phyloP scores from a whole-genome alignment of 2,113 vertebrate species.

The Spilogale gracilis region DNA sequence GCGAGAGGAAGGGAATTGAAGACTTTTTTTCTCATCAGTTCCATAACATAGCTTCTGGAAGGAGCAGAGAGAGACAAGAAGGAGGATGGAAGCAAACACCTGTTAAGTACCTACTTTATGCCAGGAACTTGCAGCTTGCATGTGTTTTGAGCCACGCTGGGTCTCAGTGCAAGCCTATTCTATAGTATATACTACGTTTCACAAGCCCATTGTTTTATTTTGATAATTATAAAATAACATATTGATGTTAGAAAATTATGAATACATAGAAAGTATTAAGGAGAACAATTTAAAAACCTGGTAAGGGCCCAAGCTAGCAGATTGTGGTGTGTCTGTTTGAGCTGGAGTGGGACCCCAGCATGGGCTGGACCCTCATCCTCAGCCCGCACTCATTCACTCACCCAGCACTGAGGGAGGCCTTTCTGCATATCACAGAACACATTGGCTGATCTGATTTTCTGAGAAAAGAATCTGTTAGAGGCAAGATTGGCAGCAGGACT shows the following conservation, averaged over 20 bases:
- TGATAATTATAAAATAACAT: background rate
- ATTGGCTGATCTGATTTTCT: background rate
- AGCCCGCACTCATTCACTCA: too few relatives aligned
- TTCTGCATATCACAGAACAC: background rate
- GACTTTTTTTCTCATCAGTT: background rate
- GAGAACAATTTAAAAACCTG: background rate
- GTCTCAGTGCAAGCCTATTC: background rate
- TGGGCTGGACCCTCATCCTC: too few relatives aligned
- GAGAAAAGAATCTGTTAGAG: background rate
- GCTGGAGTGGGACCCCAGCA: background rate
- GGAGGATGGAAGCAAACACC: background rate
- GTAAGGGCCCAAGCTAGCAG: background rate
- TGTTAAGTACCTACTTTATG: background rate
- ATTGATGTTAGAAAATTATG: slow-evolving; percentile 12
- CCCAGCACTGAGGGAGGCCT: rapidly evolving
- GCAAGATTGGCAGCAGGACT: background rate
- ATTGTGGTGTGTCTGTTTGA: background rate
- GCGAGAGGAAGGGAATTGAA: background rate
- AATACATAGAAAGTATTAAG: background rate
- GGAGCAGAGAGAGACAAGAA: background rate
- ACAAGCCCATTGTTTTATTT: background rate
- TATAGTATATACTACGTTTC: background rate
- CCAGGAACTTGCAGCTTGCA: background rate
- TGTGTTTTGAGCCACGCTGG: background rate
- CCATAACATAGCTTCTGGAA: background rate